phyloP scores from a whole-genome alignment of 2,797 vertebrate genomes.

The Gastrophryne carolinensis region DNA sequence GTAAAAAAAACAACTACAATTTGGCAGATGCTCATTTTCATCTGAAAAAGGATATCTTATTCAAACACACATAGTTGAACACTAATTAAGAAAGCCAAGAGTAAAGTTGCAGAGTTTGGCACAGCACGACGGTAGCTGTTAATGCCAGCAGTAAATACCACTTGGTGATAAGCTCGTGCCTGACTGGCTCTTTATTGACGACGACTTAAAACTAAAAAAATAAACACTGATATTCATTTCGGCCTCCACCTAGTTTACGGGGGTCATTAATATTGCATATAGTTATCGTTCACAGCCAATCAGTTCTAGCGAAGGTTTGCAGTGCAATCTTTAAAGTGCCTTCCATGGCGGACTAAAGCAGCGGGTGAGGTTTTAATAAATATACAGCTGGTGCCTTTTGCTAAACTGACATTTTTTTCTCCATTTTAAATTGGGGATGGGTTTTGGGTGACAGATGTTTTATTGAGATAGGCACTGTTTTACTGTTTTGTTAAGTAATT shows the following conservation, averaged over 20 bases:
- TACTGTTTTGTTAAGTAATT: slow-evolving; percentile 54
- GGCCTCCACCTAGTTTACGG: background rate
- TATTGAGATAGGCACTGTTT: slow-evolving; percentile 48
- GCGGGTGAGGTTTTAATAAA: slow-evolving; percentile 21
- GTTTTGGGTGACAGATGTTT: slow-evolving; percentile 49
- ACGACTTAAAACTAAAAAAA: background rate
- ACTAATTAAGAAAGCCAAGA: background rate
- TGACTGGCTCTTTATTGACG: background rate
- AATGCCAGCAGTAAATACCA: background rate
- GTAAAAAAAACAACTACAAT: no score
- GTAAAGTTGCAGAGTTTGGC: background rate
- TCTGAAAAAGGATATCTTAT: background rate
- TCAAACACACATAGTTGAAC: background rate
- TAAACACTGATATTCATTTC: background rate
- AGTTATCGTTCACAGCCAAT: background rate
- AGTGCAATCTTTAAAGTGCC: background rate
- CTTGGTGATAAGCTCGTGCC: background rate
- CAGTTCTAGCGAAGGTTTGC: background rate
- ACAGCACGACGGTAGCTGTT: background rate
- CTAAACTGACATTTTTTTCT: slow-evolving; percentile 33
- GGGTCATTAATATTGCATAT: background rate
- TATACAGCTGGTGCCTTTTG: slow-evolving; percentile 16
- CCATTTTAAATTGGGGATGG: slow-evolving; percentile 13
- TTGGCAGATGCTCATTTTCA: background rate
- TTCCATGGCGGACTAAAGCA: background rate